phyloP scores from a whole-genome alignment of 1,140 invertebrate species.

The Parapsyche elsis region DNA sequence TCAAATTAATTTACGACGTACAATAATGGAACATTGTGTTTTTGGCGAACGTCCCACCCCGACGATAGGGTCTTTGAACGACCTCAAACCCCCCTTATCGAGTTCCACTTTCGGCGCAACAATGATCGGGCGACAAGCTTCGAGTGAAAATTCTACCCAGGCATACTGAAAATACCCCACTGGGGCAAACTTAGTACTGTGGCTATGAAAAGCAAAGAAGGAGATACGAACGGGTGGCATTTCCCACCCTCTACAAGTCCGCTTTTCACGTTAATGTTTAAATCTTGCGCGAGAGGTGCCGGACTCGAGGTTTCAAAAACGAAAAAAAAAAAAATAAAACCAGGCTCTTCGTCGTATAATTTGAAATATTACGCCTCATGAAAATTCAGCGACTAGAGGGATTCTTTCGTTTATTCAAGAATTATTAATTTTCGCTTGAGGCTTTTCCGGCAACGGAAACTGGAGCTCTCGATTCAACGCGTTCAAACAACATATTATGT shows the following conservation, averaged over 20 bases:
- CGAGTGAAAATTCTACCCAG: no score
- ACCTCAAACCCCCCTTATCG: no score
- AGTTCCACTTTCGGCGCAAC: no score
- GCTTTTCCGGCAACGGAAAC: not conserved
- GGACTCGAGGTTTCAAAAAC: not conserved
- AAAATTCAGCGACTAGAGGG: not conserved
- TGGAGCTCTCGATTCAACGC: not conserved
- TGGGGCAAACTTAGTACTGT: no score
- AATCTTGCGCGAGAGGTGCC: not conserved
- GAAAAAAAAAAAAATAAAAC: not conserved
- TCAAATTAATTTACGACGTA: constrained; percentile 21
- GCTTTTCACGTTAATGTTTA: not conserved
- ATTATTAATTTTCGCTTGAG: constrained; percentile 21
- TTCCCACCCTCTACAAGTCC: not conserved
- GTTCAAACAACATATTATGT: not conserved
- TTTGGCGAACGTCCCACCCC: constrained; percentile 1
- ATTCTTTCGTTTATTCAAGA: constrained; percentile 1
- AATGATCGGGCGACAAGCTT: no score
- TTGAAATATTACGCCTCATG: constrained; percentile 10
- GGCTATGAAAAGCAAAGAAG: not conserved
- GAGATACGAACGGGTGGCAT: not conserved
- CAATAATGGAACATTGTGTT: constrained; percentile 22
- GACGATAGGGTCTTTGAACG: not conserved
- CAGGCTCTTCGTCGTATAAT: not conserved
- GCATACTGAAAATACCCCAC: no score